These are phyloP conservation scores for Lasioglossum lativentre DNA, from an alignment of 2,888 invertebrate species.

Conservation along the genomic window DNA sequence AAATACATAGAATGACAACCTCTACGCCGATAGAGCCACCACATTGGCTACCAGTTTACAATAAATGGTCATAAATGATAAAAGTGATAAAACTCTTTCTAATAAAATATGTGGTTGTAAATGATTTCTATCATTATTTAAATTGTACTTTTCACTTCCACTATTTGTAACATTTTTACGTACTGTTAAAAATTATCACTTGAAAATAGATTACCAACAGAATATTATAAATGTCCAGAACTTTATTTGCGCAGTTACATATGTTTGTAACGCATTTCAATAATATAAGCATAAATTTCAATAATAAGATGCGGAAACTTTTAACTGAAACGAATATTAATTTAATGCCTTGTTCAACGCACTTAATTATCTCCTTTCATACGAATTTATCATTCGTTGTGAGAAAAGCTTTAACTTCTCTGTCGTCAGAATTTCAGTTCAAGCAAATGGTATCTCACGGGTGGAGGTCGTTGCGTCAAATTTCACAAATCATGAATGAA, in stretches of 20 bases:
- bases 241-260: background rate
- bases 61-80: slow-evolving; percentile 1
- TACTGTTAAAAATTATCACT: slow-evolving; percentile 1
- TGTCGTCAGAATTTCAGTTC: slow-evolving; percentile 76
- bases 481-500: slow-evolving; percentile 85
- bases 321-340: slow-evolving; percentile 8
- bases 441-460: slow-evolving; percentile 85
- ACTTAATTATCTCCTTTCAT: background rate
- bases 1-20: too few species aligned
- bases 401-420: slow-evolving; percentile 34
- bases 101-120: background rate
- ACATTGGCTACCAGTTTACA: too few species aligned
- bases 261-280: background rate
- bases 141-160: background rate
- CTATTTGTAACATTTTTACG: background rate
- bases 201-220: background rate
- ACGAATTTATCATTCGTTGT: slow-evolving; percentile 27
- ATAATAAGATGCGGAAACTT: background rate
- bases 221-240: background rate
- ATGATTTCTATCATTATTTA: background rate
- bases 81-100: background rate
- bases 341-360: background rate
- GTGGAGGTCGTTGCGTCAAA: slow-evolving; percentile 84
- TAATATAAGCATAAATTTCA: background rate
- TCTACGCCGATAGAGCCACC: too few species aligned